Conservation (phyloP, 2,113 vertebrate species). For the Alligator sinensis region DNA sequence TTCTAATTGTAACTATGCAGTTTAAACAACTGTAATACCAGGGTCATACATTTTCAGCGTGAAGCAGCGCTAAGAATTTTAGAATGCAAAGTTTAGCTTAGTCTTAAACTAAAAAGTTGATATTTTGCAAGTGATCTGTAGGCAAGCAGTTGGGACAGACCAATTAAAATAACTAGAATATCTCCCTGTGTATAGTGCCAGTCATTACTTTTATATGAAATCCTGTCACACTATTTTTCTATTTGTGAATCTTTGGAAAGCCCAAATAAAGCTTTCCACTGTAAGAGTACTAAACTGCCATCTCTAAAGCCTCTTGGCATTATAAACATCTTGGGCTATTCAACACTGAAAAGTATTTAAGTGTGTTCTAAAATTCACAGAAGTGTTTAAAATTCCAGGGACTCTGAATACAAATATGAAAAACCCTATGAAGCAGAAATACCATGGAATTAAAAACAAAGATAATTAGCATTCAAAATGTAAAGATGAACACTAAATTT, state of each 20-base stretch:
- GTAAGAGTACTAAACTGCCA: neutral
- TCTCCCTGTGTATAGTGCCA: conserved; percentile 22
- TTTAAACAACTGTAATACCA: neutral
- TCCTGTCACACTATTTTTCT: conserved; percentile 31
- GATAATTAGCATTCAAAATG: no score
- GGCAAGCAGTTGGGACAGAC: neutral
- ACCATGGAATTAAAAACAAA: neutral
- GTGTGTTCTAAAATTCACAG: neutral
- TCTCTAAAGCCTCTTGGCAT: neutral
- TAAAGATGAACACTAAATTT: no score
- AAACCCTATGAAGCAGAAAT: neutral
- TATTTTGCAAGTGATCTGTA: neutral
- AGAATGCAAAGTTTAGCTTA: neutral
- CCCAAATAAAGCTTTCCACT: neutral
- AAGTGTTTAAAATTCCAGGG: neutral
- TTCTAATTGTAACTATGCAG: neutral
- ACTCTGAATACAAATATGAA: neutral
- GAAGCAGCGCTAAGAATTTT: conserved; percentile 10
- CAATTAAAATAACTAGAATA: conserved; percentile 14
- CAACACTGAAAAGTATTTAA: neutral
- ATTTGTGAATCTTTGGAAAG: neutral
- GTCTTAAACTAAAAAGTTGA: neutral
- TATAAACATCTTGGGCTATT: neutral
- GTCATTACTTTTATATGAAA: conserved; percentile 15
- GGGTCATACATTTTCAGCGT: neutral